These are phyloP conservation scores for Teleiodes luculella DNA, from an alignment of 2,888 invertebrate genomes.

Conservation along the genomic window DNA sequence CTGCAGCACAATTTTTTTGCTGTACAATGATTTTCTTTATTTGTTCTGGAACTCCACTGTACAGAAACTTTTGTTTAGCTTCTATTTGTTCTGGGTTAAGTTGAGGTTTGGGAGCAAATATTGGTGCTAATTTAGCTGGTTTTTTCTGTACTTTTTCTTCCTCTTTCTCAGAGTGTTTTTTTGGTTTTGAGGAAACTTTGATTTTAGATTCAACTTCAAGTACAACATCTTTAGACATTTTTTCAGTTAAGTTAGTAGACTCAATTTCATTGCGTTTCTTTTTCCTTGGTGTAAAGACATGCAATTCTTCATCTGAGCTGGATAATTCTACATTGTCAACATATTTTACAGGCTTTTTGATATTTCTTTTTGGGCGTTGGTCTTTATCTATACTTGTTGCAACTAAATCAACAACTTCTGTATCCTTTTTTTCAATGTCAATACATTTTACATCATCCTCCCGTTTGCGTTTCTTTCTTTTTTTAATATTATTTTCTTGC, in stretches of 20 bases:
- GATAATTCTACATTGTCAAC: slow-evolving; percentile 43
- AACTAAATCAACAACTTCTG: background rate
- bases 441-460: slow-evolving; percentile 16
- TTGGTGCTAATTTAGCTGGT: slow-evolving; percentile 81
- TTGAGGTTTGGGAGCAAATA: slow-evolving; percentile 81
- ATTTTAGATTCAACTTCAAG: slow-evolving; percentile 15
- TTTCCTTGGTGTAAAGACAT: slow-evolving; percentile 68
- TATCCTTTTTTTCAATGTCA: background rate
- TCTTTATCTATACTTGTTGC: background rate
- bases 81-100: slow-evolving; percentile 77
- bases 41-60: slow-evolving; percentile 84
- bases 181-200: slow-evolving; percentile 9
- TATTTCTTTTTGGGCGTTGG: slow-evolving; percentile 54
- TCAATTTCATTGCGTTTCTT: slow-evolving; percentile 34
- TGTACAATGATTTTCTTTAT: slow-evolving; percentile 76
- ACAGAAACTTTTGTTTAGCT: slow-evolving; percentile 84
- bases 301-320: slow-evolving; percentile 67
- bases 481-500: slow-evolving; percentile 5
- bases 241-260: slow-evolving; percentile 15
- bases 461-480: slow-evolving; percentile 34
- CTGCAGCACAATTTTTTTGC: slow-evolving; percentile 54
- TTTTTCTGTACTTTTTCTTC: slow-evolving; percentile 25
- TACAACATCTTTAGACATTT: slow-evolving; percentile 17
- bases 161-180: slow-evolving; percentile 13
- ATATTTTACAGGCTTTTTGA: slow-evolving; percentile 63